Conservation (phyloP, 2,797 vertebrate species). For the Peromyscus eremicus region DNA sequence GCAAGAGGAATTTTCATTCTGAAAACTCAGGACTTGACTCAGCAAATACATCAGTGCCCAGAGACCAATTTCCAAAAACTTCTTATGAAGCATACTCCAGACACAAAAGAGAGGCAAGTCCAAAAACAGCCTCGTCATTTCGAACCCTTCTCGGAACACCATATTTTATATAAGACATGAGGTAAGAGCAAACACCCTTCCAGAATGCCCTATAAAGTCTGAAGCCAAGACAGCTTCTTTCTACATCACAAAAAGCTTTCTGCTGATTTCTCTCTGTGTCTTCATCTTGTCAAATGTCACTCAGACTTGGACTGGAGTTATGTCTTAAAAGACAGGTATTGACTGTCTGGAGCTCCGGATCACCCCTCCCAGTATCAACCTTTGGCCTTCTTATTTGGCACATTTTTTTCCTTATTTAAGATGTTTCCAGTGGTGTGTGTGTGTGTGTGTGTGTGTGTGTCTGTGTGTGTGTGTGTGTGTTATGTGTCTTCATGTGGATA, state of each 20-base stretch:
- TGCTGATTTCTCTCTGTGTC: not conserved
- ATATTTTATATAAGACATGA: not conserved
- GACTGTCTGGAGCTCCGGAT: not conserved
- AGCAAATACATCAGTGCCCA: slow-evolving; percentile 57
- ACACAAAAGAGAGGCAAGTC: not conserved
- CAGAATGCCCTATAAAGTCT: not conserved
- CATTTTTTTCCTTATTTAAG: slow-evolving; percentile 21
- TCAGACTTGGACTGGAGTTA: slow-evolving; percentile 24
- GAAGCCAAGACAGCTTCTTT: slow-evolving; percentile 31
- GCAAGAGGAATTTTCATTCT: slow-evolving; percentile 57
- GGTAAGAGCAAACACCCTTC: slow-evolving; percentile 40
- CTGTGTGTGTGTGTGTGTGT: too few species aligned
- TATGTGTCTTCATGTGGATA: not conserved
- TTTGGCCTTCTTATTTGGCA: not conserved
- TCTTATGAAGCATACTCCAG: not conserved
- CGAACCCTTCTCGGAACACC: not conserved
- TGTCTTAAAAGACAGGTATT: not conserved
- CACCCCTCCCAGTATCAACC: not conserved
- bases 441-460: too few species aligned
- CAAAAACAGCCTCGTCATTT: not conserved
- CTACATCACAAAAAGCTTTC: not conserved
- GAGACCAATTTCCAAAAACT: slow-evolving; percentile 47
- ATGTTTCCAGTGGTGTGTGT: not conserved
- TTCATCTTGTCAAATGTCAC: not conserved
- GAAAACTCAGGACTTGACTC: slow-evolving; percentile 57